Conservation (phyloP, 2,797 vertebrate genomes). For the Coranthus polyacanthus region DNA sequence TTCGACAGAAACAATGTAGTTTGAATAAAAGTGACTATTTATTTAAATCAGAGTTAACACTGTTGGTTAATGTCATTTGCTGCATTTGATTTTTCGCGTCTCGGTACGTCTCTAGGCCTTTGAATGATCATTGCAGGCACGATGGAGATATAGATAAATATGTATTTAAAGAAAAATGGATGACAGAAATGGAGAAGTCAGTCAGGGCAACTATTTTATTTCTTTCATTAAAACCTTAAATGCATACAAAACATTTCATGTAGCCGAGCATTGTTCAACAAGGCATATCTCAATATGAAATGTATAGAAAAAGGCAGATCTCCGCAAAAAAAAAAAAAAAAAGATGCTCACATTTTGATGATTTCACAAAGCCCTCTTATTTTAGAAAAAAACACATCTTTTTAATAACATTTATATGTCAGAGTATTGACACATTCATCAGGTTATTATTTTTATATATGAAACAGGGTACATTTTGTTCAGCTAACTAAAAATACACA, state of each 20-base stretch:
- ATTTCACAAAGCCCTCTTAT: conserved; percentile 18
- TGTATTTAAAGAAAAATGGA: not conserved
- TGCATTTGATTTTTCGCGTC: no score
- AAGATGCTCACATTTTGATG: conserved; percentile 8
- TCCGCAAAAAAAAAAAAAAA: not conserved
- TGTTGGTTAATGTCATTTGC: no score
- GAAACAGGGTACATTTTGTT: conserved; percentile 21
- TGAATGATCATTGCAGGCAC: no score
- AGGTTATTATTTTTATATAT: conserved; percentile 8
- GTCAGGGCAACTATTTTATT: conserved; percentile 47
- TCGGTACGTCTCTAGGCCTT: no score
- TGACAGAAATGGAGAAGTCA: not conserved
- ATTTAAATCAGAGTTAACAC: no score
- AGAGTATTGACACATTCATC: conserved; percentile 14
- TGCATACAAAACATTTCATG: conserved; percentile 52
- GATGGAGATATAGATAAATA: not conserved
- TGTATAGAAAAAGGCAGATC: conserved; percentile 3
- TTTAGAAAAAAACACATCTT: conserved; percentile 32
- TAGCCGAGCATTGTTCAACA: conserved; percentile 3
- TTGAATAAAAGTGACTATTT: no score
- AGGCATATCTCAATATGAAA: conserved; percentile 10
- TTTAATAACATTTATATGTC: conserved; percentile 11
- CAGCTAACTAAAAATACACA: conserved; percentile 36
- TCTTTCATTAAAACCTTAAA: conserved; percentile 47
- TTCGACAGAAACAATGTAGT: no score